A percentile compares a stretch with the other conserved stretches of the same genome.
Conservation (phyloP, 2,113 vertebrate species). For the Theristicus caerulescens region DNA sequence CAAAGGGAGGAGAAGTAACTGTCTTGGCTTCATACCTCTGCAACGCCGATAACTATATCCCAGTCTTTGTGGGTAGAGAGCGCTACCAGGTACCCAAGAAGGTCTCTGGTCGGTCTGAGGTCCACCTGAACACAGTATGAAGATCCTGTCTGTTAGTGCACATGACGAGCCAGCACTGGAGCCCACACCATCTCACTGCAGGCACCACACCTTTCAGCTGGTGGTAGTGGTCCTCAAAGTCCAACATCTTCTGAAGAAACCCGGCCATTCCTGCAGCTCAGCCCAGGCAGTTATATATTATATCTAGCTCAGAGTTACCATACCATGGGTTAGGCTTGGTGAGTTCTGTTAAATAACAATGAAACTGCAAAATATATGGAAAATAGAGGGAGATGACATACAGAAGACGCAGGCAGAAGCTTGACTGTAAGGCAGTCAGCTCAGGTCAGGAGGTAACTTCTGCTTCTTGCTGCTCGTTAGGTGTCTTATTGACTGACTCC, state of each 20-base stretch:
- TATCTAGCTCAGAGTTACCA: not conserved
- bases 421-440: not conserved
- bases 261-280: accelerated
- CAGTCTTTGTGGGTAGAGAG: no score
- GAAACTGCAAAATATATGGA: not conserved
- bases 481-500: not conserved
- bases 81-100: not conserved
- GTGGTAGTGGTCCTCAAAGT: not conserved
- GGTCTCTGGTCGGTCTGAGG: not conserved
- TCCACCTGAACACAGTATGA: not conserved
- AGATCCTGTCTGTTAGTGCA: not conserved
- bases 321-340: not conserved
- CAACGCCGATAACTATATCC: accelerated
- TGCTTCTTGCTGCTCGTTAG: not conserved
- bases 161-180: accelerated
- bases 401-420: not conserved
- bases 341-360: not conserved
- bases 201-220: not conserved
- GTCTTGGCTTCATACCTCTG: not conserved
- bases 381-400: not conserved
- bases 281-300: accelerated
- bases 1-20: not conserved
- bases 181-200: not conserved
- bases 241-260: not conserved
- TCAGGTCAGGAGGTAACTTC: not conserved